Evolutionary conservation across 2,888 invertebrate species (phyloP), one percentile per base, ranked within the genome.

Genomic region (Drosophila prolongata): DNA sequence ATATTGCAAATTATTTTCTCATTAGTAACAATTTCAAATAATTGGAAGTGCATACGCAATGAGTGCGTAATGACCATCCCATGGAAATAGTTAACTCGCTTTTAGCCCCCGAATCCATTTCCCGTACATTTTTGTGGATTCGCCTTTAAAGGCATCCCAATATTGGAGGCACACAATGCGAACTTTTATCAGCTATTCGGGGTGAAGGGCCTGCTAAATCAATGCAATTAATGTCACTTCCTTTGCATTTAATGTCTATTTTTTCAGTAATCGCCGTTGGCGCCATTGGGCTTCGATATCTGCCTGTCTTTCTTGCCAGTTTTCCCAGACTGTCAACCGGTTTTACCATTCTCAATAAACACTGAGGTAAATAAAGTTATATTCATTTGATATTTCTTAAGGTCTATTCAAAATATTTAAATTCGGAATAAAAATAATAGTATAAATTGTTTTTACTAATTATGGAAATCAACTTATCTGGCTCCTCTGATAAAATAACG

Each of bases 191-290:
- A 54, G 59, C 27, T 60, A 37, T 37, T 14, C 38, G 46, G 68
- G 35, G 62, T 60, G 64, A 52, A 78, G 88, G 82, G 71, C 60
- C 62, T 55, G 55, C 52, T 86, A 88, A 88, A 88, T 88, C 83
- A 86, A 74, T 85, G 88, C 83, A 88, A 83, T 83, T 83, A 83
- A 83, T 88, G 89, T 88, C 89, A 83, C 87, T 78, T 88, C 83
- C 83, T 80, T 79, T 86, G 84, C 75, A 77, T 82, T 82, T 82
- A 82, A 82, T 82, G 82, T 82, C 88, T 86, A 85, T 87, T 86
- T 82, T 86, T 87, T 77, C 74, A 64, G 80, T 87, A 88, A 86
- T 86, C 84, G 87, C 74, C 58, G 53, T 70, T 88, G 82, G 83
- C 79, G 87, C 87, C 87, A 73, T 70, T 69, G 68, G 46, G 66